Percentiles rank a stretch among this genome's conserved stretches.
phyloP scores from a whole-genome alignment of 1,140 invertebrate genomes.

The Melanaphis sacchari region DNA sequence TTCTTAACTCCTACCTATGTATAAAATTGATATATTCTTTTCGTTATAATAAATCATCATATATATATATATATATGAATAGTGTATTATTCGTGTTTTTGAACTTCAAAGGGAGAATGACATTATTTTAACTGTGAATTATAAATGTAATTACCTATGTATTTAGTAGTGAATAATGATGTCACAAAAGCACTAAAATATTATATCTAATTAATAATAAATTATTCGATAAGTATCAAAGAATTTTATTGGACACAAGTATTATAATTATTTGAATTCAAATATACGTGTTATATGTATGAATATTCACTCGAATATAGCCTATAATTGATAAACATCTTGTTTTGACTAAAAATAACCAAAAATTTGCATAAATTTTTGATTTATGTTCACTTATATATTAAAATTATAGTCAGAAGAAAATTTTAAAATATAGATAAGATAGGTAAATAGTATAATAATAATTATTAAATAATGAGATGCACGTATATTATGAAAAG shows the following conservation, averaged over 20 bases:
- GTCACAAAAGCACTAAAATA: neutral
- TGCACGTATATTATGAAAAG: too few relatives aligned
- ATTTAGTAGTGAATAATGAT: neutral
- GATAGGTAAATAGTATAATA: too few relatives aligned
- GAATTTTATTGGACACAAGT: neutral
- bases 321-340: neutral
- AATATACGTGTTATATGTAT: too few relatives aligned
- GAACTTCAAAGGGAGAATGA: neutral
- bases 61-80: neutral
- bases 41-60: too few relatives aligned
- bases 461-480: too few relatives aligned
- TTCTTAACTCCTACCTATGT: neutral
- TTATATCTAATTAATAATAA: neutral
- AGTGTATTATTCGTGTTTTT: neutral
- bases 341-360: neutral
- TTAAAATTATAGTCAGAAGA: neutral
- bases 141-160: too few relatives aligned
- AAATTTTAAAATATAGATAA: too few relatives aligned
- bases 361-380: neutral
- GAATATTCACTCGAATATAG: neutral
- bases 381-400: neutral
- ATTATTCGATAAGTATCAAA: neutral
- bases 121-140: neutral
- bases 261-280: neutral
- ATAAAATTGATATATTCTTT: neutral